A percentile compares a stretch with the other conserved stretches of the same genome.
Conservation (phyloP, 2,113 vertebrate genomes). For the Ondatra zibethicus region DNA sequence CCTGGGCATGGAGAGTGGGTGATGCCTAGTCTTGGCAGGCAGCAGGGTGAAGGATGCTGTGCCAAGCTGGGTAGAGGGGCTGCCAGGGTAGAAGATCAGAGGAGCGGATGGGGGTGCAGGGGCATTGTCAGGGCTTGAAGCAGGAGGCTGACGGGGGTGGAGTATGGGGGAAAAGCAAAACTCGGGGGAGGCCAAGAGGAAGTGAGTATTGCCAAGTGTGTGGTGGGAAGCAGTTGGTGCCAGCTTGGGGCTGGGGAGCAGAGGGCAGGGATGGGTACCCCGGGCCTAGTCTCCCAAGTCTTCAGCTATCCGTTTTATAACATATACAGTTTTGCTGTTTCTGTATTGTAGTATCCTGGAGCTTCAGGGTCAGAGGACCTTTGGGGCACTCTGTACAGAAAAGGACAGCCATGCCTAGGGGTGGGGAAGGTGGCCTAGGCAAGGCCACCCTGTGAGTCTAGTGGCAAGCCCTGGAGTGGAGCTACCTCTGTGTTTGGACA, state of each 20-base stretch:
- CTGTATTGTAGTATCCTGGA: not conserved
- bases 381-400: not conserved
- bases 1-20: slow-evolving; percentile 70
- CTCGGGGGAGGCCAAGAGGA: slow-evolving; percentile 59
- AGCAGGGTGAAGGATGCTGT: slow-evolving; percentile 74
- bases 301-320: not conserved
- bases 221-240: slow-evolving; percentile 48
- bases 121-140: slow-evolving; percentile 78
- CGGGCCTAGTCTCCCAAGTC: not conserved
- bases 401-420: not conserved
- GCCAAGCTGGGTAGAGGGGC: slow-evolving; percentile 79
- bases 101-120: slow-evolving; percentile 50
- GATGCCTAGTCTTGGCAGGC: slow-evolving; percentile 76
- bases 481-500: not conserved
- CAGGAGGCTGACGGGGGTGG: slow-evolving; percentile 31
- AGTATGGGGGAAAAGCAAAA: not conserved
- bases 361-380: not conserved
- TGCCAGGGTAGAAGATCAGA: slow-evolving; percentile 79
- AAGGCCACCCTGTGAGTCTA: not conserved
- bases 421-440: not conserved
- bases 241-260: slow-evolving; percentile 24
- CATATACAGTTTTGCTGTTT: not conserved
- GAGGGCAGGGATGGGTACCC: not conserved
- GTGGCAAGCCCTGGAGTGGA: not conserved
- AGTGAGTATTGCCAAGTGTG: slow-evolving; percentile 62